Percentiles rank a stretch among this genome's conserved stretches.
phyloP scores from a whole-genome alignment of 2,113 vertebrate genomes.

The Paraplagusia blochii region DNA sequence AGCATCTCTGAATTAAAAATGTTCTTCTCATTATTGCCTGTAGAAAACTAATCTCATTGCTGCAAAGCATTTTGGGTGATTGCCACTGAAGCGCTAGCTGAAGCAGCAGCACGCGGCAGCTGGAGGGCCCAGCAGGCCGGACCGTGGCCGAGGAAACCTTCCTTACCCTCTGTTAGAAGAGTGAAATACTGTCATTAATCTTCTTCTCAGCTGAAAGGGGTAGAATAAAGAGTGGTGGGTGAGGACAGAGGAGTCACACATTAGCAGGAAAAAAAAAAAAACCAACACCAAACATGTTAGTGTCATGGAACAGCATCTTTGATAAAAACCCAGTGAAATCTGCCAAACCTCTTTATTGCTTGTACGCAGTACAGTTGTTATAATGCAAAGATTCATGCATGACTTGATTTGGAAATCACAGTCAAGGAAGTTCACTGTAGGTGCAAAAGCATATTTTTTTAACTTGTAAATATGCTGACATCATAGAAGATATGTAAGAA shows the following conservation, averaged over 20 bases:
- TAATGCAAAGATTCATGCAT: conserved; percentile 43
- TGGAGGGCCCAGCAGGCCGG: conserved; percentile 56
- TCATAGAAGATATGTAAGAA: no score
- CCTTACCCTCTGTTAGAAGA: conserved; percentile 76
- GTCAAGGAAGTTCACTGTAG: conserved; percentile 13
- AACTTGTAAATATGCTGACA: conserved; percentile 30
- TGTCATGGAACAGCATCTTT: conserved; percentile 52
- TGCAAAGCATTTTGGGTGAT: conserved; percentile 13
- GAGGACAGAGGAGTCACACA: conserved; percentile 69
- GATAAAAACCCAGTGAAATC: conserved; percentile 35
- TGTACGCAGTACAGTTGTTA: conserved; percentile 8
- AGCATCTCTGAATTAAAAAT: no score
- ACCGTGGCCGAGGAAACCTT: conserved; percentile 62
- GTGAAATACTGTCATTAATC: conserved; percentile 76
- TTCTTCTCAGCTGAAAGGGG: conserved; percentile 73
- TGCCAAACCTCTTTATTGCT: conserved; percentile 70
- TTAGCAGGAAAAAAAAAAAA: conserved; percentile 62
- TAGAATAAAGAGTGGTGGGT: conserved; percentile 64
- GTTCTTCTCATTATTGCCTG: background rate
- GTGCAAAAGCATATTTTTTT: conserved; percentile 34
- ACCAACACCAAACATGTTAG: conserved; percentile 70
- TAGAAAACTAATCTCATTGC: conserved; percentile 18
- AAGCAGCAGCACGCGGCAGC: conserved; percentile 71
- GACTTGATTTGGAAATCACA: conserved; percentile 4
- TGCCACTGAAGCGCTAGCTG: conserved; percentile 56